These are phyloP conservation scores for Drosophila subquinaria DNA, from an alignment of 2,888 invertebrate genomes.

Conservation along the genomic window DNA sequence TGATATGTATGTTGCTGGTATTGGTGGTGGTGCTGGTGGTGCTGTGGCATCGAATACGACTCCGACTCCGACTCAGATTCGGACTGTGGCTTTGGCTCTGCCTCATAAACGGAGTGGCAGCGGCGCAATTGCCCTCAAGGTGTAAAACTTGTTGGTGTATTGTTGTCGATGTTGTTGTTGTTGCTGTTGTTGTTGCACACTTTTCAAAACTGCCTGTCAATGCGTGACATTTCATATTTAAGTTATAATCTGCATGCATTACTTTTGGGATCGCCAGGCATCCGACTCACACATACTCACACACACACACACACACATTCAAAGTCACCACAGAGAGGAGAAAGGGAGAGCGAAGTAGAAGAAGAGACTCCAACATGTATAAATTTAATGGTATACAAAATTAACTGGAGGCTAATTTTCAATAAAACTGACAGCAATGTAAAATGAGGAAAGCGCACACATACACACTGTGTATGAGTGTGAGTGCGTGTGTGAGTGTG, in stretches of 20 bases:
- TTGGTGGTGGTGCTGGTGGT: constrained; percentile 37
- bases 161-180: constrained; percentile 47
- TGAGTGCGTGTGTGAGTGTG: constrained; percentile 17
- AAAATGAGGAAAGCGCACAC: constrained; percentile 51
- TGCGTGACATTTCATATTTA: constrained; percentile 82
- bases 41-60: constrained; percentile 36
- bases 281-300: constrained; percentile 31
- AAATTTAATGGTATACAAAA: constrained; percentile 77
- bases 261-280: constrained; percentile 58
- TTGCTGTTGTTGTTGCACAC: constrained; percentile 67
- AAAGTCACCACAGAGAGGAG: neutral
- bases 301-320: constrained; percentile 5
- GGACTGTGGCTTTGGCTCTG: constrained; percentile 44
- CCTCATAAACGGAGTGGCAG: constrained; percentile 74
- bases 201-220: constrained; percentile 82
- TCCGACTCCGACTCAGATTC: constrained; percentile 38
- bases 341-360: constrained; percentile 10
- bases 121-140: constrained; percentile 63
- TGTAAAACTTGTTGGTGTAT: constrained; percentile 70
- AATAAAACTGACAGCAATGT: constrained; percentile 79
- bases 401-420: constrained; percentile 81
- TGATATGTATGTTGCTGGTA: constrained; percentile 24
- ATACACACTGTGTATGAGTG: constrained; percentile 18
- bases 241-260: constrained; percentile 82
- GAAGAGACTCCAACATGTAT: constrained; percentile 48